Evolutionary conservation across 2,888 invertebrate genomes (phyloP).

Genomic region (Melieria picta): DNA sequence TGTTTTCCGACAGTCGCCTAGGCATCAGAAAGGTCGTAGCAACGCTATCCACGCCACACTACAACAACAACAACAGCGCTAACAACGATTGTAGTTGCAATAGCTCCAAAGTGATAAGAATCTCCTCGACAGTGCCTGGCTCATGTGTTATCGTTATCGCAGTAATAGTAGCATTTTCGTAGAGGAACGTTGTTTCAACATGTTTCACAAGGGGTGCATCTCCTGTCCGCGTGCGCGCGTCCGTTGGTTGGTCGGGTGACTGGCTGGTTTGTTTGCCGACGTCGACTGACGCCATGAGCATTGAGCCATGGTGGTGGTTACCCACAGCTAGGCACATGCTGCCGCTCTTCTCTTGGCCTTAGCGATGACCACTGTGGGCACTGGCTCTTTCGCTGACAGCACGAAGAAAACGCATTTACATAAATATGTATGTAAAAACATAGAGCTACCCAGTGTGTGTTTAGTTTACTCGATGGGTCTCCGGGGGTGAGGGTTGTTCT

Average conservation of each 20-base stretch:
- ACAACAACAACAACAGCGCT: background rate
- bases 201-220: conserved; percentile 3
- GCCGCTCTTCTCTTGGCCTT: conserved; percentile 38
- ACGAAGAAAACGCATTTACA: too few relatives aligned
- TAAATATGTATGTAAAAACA: background rate
- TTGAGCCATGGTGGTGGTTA: conserved; percentile 58
- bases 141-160: conserved; percentile 42
- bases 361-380: conserved; percentile 28
- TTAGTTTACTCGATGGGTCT: too few relatives aligned
- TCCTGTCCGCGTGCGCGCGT: background rate
- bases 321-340: conserved; percentile 58
- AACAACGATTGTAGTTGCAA: background rate
- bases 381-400: too few relatives aligned
- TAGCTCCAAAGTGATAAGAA: background rate
- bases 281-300: background rate
- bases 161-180: conserved; percentile 35
- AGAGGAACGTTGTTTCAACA: conserved; percentile 40
- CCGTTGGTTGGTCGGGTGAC: too few relatives aligned
- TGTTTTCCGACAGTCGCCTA: conserved; percentile 34
- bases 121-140: conserved; percentile 37
- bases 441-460: background rate
- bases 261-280: too few relatives aligned
- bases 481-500: too few relatives aligned
- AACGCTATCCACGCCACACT: background rate
- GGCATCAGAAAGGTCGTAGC: conserved; percentile 13